Conservation (phyloP, 2,797 vertebrate species). For the Rhadinocentrus ornatus region DNA sequence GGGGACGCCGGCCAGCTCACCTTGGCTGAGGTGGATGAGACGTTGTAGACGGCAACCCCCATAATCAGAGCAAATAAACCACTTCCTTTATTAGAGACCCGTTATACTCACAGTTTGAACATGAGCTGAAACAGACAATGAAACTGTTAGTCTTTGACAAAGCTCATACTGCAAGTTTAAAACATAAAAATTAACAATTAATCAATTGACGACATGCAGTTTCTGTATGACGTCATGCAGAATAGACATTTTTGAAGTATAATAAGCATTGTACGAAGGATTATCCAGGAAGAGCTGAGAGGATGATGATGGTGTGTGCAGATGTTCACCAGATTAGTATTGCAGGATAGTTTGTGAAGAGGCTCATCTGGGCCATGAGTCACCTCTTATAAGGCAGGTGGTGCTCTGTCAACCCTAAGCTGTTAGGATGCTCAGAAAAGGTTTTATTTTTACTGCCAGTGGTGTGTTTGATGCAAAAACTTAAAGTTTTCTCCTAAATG, state of each 20-base stretch:
- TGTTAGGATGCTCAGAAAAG: neutral
- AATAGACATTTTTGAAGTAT: conserved; percentile 17
- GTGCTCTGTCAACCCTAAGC: neutral
- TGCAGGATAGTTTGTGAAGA: conserved; percentile 23
- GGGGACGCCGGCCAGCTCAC: conserved; percentile 86
- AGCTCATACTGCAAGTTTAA: neutral
- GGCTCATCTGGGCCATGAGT: conserved; percentile 29
- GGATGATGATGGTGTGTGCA: conserved; percentile 36
- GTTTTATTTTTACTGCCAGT: neutral
- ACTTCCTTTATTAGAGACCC: neutral
- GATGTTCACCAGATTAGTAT: conserved; percentile 57
- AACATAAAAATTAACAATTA: neutral
- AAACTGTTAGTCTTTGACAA: too few species aligned
- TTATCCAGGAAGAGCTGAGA: conserved; percentile 40
- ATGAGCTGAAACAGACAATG: conserved; percentile 6
- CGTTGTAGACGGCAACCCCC: conserved; percentile 85
- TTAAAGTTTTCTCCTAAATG: neutral
- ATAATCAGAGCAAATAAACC: conserved; percentile 63
- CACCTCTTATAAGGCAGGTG: conserved; percentile 31
- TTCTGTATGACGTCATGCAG: neutral
- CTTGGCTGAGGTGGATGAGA: conserved; percentile 85
- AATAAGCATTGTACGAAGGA: conserved; percentile 51
- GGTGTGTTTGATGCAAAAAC: neutral
- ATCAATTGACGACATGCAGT: too few species aligned
- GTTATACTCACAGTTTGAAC: neutral